These are phyloP conservation scores for Orthosia gracilis DNA, from an alignment of 2,888 invertebrate genomes.

Conservation along the genomic window DNA sequence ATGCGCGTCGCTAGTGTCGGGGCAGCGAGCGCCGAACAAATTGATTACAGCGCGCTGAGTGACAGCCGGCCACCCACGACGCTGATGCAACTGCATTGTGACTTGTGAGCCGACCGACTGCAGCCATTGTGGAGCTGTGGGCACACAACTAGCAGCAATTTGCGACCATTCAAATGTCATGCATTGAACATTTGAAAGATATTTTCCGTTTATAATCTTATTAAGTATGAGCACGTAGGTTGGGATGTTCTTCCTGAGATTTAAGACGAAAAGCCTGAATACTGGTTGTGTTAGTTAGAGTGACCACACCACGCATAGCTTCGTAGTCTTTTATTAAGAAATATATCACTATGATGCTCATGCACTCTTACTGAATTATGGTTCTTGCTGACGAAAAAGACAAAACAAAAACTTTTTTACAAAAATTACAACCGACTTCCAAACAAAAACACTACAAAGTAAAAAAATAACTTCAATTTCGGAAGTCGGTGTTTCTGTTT, in stretches of 20 bases:
- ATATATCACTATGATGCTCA: too few relatives aligned
- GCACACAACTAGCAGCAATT: conserved; percentile 70
- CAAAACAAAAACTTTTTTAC: too few relatives aligned
- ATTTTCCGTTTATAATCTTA: conserved; percentile 55
- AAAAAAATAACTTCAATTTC: too few relatives aligned
- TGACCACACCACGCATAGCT: background rate
- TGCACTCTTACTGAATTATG: background rate
- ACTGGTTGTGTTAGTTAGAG: conserved; percentile 16
- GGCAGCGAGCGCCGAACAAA: conserved; percentile 87
- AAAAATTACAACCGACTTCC: too few relatives aligned
- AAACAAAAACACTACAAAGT: too few relatives aligned
- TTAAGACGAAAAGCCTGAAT: conserved; percentile 31
- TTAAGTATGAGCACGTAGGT: conserved; percentile 37
- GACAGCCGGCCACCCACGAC: conserved; percentile 86
- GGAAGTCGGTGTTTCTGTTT: too few relatives aligned
- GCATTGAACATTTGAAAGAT: conserved; percentile 69
- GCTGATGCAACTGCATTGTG: conserved; percentile 76
- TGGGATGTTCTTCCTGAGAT: conserved; percentile 16
- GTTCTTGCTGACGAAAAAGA: background rate
- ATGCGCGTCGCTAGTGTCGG: conserved; percentile 68
- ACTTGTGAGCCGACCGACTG: conserved; percentile 73
- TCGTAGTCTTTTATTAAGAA: background rate
- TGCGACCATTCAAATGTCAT: conserved; percentile 74
- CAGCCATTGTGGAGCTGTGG: conserved; percentile 60
- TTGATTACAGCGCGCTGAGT: conserved; percentile 87